Evolutionary conservation across 2,888 invertebrate genomes (phyloP).

Genomic region (Pterostichus madidus): DNA sequence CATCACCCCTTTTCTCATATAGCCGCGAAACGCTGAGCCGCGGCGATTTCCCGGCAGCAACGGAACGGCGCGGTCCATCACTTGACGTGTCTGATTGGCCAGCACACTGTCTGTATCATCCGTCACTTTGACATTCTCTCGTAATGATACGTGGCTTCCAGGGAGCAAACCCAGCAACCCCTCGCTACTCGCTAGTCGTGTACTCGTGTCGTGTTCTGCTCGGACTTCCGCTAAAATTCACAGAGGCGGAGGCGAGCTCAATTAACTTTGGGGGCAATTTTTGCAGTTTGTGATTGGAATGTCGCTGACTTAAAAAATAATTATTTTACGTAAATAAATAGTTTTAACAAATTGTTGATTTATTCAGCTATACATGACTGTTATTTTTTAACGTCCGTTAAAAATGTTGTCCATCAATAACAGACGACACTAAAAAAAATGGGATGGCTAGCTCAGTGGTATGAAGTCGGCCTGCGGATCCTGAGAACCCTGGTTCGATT

Average conservation of each 20-base stretch:
- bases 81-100: slow-evolving; percentile 65
- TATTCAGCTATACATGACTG: too few species aligned
- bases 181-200: slow-evolving; percentile 11
- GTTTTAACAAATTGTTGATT: too few species aligned
- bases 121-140: slow-evolving; percentile 64
- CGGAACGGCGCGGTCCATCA: slow-evolving; percentile 44
- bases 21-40: background rate
- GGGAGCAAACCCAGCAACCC: slow-evolving; percentile 18
- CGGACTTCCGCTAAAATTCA: background rate
- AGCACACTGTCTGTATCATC: slow-evolving; percentile 61
- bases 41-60: background rate
- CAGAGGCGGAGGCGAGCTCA: background rate
- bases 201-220: slow-evolving; percentile 14
- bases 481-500: too few species aligned
- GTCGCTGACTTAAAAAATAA: too few species aligned
- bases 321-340: too few species aligned
- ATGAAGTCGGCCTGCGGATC: too few species aligned
- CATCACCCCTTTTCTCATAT: background rate
- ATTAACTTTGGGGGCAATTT: slow-evolving; percentile 22
- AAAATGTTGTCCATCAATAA: too few species aligned
- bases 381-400: too few species aligned
- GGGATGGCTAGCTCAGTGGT: too few species aligned
- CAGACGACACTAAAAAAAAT: too few species aligned
- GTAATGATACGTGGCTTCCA: slow-evolving; percentile 61
- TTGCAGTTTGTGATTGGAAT: slow-evolving; percentile 31